These are phyloP conservation scores for Ptychadena robeensis DNA, from an alignment of 2,797 vertebrate species.

Conservation along the genomic window DNA sequence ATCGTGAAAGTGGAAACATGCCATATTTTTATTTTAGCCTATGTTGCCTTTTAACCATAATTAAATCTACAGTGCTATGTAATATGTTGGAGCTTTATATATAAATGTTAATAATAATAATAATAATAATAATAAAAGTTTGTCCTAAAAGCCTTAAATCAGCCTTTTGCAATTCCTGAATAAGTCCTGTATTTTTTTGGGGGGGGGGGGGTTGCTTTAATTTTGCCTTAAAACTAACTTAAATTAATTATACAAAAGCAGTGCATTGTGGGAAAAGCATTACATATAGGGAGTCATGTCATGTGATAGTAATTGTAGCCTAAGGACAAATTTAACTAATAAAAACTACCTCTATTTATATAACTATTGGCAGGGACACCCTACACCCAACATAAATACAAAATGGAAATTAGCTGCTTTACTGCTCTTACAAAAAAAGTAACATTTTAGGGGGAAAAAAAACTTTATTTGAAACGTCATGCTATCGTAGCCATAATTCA, in stretches of 20 bases:
- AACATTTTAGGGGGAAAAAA: background rate
- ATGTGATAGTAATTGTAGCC: slow-evolving; percentile 9
- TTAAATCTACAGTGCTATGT: too few species aligned
- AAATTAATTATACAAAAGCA: background rate
- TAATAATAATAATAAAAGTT: too few species aligned
- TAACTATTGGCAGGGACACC: slow-evolving; percentile 8
- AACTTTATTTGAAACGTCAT: slow-evolving; percentile 18
- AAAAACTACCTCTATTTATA: slow-evolving; percentile 25
- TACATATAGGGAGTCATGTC: background rate
- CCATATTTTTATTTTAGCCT: too few species aligned
- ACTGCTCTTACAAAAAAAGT: slow-evolving; percentile 1
- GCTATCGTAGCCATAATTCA: slow-evolving; percentile 36
- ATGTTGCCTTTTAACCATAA: too few species aligned
- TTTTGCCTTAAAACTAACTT: background rate
- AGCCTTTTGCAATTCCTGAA: too few species aligned
- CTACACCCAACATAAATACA: slow-evolving; percentile 7
- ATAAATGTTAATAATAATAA: too few species aligned
- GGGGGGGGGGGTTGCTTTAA: too few species aligned
- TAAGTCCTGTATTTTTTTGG: too few species aligned
- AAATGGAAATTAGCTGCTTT: slow-evolving; percentile 3
- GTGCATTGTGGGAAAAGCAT: background rate
- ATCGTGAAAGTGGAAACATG: too few species aligned
- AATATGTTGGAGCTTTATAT: too few species aligned
- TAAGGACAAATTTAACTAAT: slow-evolving; percentile 5
- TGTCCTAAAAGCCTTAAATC: too few species aligned